phyloP scores from a whole-genome alignment of 2,797 vertebrate genomes.

The Sciurus carolinensis region DNA sequence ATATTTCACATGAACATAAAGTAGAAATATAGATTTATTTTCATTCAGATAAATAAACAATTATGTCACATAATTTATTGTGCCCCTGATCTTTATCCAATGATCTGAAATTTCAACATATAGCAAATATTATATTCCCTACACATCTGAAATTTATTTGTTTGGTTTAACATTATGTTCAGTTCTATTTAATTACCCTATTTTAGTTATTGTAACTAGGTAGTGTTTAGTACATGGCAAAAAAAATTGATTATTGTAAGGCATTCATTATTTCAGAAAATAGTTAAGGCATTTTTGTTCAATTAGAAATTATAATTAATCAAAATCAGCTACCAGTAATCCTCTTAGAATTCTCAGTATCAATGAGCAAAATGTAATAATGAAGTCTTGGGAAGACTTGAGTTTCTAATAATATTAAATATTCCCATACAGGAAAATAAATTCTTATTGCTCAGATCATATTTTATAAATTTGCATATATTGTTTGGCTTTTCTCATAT shows the following conservation, averaged over 20 bases:
- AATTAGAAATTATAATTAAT: constrained; percentile 31
- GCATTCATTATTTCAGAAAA: constrained; percentile 33
- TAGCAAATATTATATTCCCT: neutral
- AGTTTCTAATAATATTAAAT: constrained; percentile 15
- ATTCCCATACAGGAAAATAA: neutral
- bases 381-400: neutral
- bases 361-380: constrained; percentile 23
- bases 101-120: neutral
- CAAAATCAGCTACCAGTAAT: constrained; percentile 24
- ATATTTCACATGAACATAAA: neutral
- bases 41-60: constrained; percentile 33
- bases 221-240: neutral
- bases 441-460: neutral
- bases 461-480: neutral
- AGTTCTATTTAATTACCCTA: neutral
- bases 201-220: neutral
- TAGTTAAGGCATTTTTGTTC: neutral
- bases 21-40: constrained; percentile 27
- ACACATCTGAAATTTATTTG: neutral
- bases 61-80: neutral
- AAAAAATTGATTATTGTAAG: neutral
- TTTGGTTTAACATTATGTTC: neutral
- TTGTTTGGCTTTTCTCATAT: neutral
- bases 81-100: neutral
- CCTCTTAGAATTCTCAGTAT: constrained; percentile 5